Base-by-base conservation (phyloP, 1,140 invertebrate genomes). In the Dermatophagoides farinae region DNA sequence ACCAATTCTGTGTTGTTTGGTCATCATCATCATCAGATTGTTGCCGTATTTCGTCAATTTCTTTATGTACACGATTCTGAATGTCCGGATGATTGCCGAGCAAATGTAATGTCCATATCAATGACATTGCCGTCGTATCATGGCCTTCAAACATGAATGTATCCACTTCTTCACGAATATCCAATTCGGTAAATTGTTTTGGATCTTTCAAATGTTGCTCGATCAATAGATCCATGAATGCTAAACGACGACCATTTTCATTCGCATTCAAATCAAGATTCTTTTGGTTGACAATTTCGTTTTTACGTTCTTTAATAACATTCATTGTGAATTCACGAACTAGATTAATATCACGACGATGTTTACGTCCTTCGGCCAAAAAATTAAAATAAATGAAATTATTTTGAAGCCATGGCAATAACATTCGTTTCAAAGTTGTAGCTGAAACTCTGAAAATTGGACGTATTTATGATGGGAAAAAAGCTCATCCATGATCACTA, bases 121-220 rank as follows among this genome's bases (percentile, higher is more conserved):
- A 16, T 18, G 49, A 47, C 20, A 50, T 22, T 5, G 58, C 31
- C 11, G 61, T 59, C 2, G 67, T 68, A 54, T 68, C 67, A 57
- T 68, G 67, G n/a, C 67, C 65, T 58, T 77, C 77, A 71, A 79
- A 78, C 75, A 79, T 86, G 66, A 88, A 88, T 6, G 85, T 88
- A 66, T 86, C 83, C 20, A 86, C 84, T 75, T 88, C 85, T 69
- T 87, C 84, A 50, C 81, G 74, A 46, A 88, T 83, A 66, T 83
- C 79, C 53, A 78, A 75, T 12, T 85, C 70, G 8, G 73, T 70
- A 11, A 72, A 70, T 8, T 76, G 79, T 57, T 77, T 72, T 43
- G 66, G 65, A 41, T 68, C 68, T 37, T 64, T 53, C 20, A 66
- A 85, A 25, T 66, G 37, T 31, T 66, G 39, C n/a, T 16, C 18